phyloP scores from a whole-genome alignment of 2,113 vertebrate genomes.

The Melanocharis versteri region DNA sequence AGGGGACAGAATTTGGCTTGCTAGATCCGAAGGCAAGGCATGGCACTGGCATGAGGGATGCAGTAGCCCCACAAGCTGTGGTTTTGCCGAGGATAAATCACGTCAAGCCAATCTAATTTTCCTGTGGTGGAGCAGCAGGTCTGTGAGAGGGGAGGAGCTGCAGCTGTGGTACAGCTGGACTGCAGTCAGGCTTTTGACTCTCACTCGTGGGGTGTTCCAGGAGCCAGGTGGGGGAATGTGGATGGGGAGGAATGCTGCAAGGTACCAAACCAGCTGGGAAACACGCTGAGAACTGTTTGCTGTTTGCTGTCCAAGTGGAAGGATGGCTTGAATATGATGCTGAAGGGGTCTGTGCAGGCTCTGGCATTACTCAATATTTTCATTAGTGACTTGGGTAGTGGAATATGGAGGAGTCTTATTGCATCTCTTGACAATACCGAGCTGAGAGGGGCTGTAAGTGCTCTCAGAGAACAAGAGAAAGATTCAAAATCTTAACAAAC shows the following conservation, averaged over 20 bases:
- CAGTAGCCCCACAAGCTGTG: neutral
- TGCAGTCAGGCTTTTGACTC: neutral
- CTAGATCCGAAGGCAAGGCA: neutral
- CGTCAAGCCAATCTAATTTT: neutral
- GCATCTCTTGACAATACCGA: neutral
- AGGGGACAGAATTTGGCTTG: neutral
- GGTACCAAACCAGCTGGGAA: neutral
- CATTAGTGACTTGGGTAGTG: neutral
- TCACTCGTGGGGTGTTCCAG: neutral
- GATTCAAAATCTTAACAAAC: neutral
- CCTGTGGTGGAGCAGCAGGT: neutral
- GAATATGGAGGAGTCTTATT: neutral
- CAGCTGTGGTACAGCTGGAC: neutral
- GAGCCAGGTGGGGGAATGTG: neutral
- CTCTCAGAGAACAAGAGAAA: slow-evolving; percentile 1
- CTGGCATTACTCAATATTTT: slow-evolving; percentile 11
- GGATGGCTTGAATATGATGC: neutral
- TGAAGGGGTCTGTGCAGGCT: neutral
- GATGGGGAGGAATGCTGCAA: neutral
- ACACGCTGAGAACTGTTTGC: neutral
- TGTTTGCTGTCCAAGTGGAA: neutral
- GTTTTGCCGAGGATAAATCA: slow-evolving; percentile 3
- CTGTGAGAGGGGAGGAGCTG: neutral
- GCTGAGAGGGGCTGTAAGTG: slow-evolving; percentile 11
- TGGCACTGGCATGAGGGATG: neutral